Conservation (phyloP, 1,140 invertebrate species). For the Lordiphosa mommai region DNA sequence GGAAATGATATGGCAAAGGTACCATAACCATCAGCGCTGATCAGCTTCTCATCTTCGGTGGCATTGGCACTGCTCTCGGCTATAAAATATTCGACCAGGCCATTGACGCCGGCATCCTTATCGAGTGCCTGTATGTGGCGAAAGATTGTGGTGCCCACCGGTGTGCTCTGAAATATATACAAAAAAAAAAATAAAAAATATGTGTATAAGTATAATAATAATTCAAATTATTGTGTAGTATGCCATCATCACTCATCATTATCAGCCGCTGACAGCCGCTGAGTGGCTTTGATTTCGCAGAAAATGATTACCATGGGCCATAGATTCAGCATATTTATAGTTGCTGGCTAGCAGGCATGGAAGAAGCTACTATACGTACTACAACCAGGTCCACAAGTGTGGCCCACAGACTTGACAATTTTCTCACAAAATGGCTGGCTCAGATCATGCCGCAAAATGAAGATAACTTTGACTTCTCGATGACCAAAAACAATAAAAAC, state of each 20-base stretch:
- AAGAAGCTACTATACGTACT: background rate
- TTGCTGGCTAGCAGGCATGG: slow-evolving; percentile 1
- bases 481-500: slow-evolving; percentile 45
- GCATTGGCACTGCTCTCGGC: slow-evolving; percentile 82
- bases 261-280: slow-evolving; percentile 16
- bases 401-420: slow-evolving; percentile 9
- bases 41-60: slow-evolving; percentile 83
- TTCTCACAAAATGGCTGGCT: slow-evolving; percentile 10
- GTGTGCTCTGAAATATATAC: slow-evolving; percentile 85
- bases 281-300: slow-evolving; percentile 15
- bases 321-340: background rate
- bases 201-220: slow-evolving; percentile 4
- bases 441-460: slow-evolving; percentile 32
- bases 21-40: slow-evolving; percentile 89
- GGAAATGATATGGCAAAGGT: slow-evolving; percentile 92
- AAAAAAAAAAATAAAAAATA: slow-evolving; percentile 7
- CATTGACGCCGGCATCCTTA: slow-evolving; percentile 92
- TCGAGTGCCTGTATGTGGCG: slow-evolving; percentile 91
- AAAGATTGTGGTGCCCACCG: slow-evolving; percentile 92
- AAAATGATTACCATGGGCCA: slow-evolving; percentile 20
- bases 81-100: slow-evolving; percentile 90
- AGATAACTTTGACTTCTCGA: slow-evolving; percentile 44
- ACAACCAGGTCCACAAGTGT: background rate
- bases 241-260: slow-evolving; percentile 20
- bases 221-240: slow-evolving; percentile 1